These are phyloP conservation scores for Spodoptera litura DNA, from an alignment of 1,140 invertebrate species.

Conservation along the genomic window DNA sequence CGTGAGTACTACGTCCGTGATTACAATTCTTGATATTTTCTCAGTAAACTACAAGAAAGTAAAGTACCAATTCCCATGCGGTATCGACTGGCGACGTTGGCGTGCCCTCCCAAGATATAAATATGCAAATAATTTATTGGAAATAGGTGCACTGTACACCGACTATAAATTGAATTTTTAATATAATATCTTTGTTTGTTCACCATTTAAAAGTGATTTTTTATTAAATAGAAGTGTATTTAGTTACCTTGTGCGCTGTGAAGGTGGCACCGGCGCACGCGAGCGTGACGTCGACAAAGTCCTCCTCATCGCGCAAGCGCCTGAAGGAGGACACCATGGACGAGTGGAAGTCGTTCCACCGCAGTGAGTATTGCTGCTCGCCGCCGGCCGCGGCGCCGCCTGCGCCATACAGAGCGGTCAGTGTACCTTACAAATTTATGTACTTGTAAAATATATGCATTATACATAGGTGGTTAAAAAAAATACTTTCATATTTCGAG, in stretches of 20 bases:
- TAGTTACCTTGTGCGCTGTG: slow-evolving; percentile 93
- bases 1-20: slow-evolving; percentile 12
- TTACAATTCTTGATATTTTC: slow-evolving; percentile 10
- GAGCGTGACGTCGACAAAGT: slow-evolving; percentile 96
- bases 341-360: slow-evolving; percentile 97
- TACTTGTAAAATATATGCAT: slow-evolving; percentile 33
- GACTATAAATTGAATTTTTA: slow-evolving; percentile 5
- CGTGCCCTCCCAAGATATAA: not conserved
- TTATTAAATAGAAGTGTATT: not conserved
- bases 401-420: slow-evolving; percentile 28
- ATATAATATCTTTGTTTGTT: too few species aligned
- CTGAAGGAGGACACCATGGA: slow-evolving; percentile 95
- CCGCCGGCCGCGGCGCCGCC: slow-evolving; percentile 74
- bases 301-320: slow-evolving; percentile 93
- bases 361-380: slow-evolving; percentile 96
- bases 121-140: slow-evolving; percentile 34
- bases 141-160: slow-evolving; percentile 6
- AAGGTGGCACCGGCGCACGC: slow-evolving; percentile 96
- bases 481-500: not conserved
- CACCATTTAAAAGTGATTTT: not conserved
- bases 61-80: slow-evolving; percentile 15
- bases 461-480: not conserved
- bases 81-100: slow-evolving; percentile 7
- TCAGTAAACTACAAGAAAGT: slow-evolving; percentile 6
- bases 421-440: slow-evolving; percentile 42